Evolutionary conservation across 2,797 vertebrate genomes (phyloP).

Genomic region (Anisognathus igniventris): DNA sequence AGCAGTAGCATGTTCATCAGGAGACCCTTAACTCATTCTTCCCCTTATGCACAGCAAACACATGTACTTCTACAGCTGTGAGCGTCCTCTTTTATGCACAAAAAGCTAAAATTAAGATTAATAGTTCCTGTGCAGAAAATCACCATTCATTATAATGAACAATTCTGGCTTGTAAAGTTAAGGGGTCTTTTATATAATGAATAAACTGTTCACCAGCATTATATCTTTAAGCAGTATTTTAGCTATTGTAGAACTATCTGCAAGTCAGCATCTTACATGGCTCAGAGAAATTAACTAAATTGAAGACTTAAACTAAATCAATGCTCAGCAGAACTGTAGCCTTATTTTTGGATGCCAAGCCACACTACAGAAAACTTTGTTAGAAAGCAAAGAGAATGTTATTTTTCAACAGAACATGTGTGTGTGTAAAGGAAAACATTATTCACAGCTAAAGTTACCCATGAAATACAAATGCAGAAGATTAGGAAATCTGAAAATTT

Average conservation of each 20-base stretch:
- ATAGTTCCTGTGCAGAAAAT: background rate
- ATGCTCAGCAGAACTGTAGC: background rate
- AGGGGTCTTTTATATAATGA: background rate
- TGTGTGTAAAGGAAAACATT: background rate
- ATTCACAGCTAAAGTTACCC: background rate
- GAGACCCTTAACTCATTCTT: background rate
- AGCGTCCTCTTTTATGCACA: background rate
- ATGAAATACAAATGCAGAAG: background rate
- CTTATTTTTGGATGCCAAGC: background rate
- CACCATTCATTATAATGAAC: background rate
- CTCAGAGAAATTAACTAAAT: background rate
- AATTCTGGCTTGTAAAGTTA: background rate
- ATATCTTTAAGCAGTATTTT: background rate
- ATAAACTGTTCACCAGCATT: background rate
- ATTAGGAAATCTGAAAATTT: background rate
- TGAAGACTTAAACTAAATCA: background rate
- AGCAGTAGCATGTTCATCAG: background rate
- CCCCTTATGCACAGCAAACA: background rate
- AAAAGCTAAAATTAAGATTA: background rate
- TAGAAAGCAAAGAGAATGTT: slow-evolving; percentile 24
- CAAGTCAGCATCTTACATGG: background rate
- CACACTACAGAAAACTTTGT: background rate
- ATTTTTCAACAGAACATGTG: background rate
- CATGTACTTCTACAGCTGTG: background rate
- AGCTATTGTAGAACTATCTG: background rate